Conservation (phyloP, 2,888 invertebrate genomes). For the Ptycholaimellus sp. region DNA sequence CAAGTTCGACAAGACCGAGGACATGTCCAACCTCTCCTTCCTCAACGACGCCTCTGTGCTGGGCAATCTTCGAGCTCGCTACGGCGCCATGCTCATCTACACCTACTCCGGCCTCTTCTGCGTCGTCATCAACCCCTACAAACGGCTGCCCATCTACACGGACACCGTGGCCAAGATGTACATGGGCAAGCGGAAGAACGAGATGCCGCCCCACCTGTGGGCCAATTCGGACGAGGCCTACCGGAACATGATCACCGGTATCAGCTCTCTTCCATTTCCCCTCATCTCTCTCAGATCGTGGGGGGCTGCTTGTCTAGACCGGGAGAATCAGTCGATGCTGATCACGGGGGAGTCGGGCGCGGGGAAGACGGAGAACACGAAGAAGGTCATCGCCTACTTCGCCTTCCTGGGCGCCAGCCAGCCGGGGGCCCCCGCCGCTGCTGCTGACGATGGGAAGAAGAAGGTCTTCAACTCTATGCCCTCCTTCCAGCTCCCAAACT, state of each 20-base stretch:
- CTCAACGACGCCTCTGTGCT: slow-evolving; percentile 96
- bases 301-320: no score
- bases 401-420: slow-evolving; percentile 40
- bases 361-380: slow-evolving; percentile 99
- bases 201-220: slow-evolving; percentile 25
- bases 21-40: slow-evolving; percentile 57
- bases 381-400: slow-evolving; percentile 98
- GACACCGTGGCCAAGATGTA: slow-evolving; percentile 58
- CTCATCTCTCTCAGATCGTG: no score
- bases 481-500: no score
- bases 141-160: slow-evolving; percentile 96
- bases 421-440: slow-evolving; percentile 9
- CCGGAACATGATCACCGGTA: slow-evolving; percentile 21
- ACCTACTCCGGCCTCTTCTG: slow-evolving; percentile 99
- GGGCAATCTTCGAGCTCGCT: slow-evolving; percentile 91
- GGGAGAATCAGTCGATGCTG: slow-evolving; percentile 99
- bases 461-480: no score
- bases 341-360: slow-evolving; percentile 98
- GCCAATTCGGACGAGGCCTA: slow-evolving; percentile 20
- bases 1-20: slow-evolving; percentile 73
- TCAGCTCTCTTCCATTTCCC: no score
- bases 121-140: slow-evolving; percentile 99
- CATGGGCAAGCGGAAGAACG: slow-evolving; percentile 16
- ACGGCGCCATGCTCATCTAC: slow-evolving; percentile 62
- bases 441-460: slow-evolving; percentile 9